Evolutionary conservation across 1,140 invertebrate species (phyloP).

Genomic region (Drosophila hydei): DNA sequence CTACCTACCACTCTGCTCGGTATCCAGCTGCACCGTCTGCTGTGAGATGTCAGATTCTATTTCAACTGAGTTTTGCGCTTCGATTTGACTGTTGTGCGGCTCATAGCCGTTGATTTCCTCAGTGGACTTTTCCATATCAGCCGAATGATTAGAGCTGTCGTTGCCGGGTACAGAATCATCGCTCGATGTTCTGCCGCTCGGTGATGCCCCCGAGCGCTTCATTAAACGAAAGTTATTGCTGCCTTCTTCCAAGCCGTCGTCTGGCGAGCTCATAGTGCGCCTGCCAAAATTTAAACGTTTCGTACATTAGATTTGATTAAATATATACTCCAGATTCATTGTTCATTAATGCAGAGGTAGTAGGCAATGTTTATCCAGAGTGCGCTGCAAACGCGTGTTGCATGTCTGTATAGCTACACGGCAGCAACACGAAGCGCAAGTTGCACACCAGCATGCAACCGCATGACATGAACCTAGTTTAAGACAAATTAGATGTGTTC

Average conservation of each 20-base stretch:
- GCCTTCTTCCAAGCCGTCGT: slow-evolving; percentile 28
- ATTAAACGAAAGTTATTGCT: neutral
- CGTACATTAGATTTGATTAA: too few relatives aligned
- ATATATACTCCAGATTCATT: too few relatives aligned
- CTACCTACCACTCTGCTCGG: neutral
- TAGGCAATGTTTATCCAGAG: too few relatives aligned
- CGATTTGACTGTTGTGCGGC: neutral
- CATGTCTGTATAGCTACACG: too few relatives aligned
- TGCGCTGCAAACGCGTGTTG: too few relatives aligned
- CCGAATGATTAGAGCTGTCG: neutral
- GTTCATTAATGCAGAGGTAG: too few relatives aligned
- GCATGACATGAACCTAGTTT: too few relatives aligned
- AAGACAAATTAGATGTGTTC: too few relatives aligned
- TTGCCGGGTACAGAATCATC: neutral
- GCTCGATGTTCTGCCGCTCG: slow-evolving; percentile 9
- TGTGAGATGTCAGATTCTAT: neutral
- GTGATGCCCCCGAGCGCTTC: neutral
- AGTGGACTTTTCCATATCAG: neutral
- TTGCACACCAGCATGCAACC: too few relatives aligned
- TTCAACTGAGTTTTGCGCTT: neutral
- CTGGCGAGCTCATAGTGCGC: slow-evolving; percentile 35
- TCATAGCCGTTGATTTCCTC: neutral
- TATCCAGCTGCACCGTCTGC: neutral
- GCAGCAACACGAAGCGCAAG: too few relatives aligned
- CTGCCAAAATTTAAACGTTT: neutral